Evolutionary conservation across 2,888 invertebrate species (phyloP), one percentile per base, ranked within the genome.

Genomic region (Liodrosophila aerea): DNA sequence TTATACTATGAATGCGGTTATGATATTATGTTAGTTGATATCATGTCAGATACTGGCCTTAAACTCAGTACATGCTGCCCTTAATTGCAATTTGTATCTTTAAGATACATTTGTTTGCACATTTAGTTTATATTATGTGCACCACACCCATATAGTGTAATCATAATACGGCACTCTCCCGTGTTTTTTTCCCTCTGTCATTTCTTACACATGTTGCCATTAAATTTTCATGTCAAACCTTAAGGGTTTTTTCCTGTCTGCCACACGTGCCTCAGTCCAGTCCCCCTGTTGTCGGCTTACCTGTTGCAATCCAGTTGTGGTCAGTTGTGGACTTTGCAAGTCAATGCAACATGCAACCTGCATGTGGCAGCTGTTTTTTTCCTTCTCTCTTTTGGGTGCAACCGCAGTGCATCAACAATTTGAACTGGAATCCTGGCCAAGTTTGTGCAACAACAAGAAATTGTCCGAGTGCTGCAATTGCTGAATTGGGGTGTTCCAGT

Each of bases 131-230:
- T 37, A 9, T 8, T 22, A 29, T 50, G 16, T 44, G 34, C 36
- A 22, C 13, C 22, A 9, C 16, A 29, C 18, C n/a, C 39, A 40
- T 39, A 56, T 15, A 45, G n/a, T n/a, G n/a, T 64, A 58, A 71
- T 73, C 65, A 58, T 39, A 44, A 60, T 60, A 57, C 37, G 37
- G 36, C 45, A 29, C 5, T 53, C 33, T n/a, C n/a, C n/a, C n/a
- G n/a, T n/a, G n/a, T n/a, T n/a, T n/a, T n/a, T n/a, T n/a, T n/a
- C n/a, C n/a, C n/a, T 16, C 39, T 51, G 56, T 50, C 62, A 62
- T 58, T 60, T 73, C 54, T 58, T 74, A 75, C 75, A 77, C 64
- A 81, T 77, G 82, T 73, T 74, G 49, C 41, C 41, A 62, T 46
- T 64, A 30, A 49, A 49, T 63, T 66, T 44, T 60, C 15, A 13